phyloP scores from a whole-genome alignment of 2,797 vertebrate genomes.

The Dendrocincla tyrannina region DNA sequence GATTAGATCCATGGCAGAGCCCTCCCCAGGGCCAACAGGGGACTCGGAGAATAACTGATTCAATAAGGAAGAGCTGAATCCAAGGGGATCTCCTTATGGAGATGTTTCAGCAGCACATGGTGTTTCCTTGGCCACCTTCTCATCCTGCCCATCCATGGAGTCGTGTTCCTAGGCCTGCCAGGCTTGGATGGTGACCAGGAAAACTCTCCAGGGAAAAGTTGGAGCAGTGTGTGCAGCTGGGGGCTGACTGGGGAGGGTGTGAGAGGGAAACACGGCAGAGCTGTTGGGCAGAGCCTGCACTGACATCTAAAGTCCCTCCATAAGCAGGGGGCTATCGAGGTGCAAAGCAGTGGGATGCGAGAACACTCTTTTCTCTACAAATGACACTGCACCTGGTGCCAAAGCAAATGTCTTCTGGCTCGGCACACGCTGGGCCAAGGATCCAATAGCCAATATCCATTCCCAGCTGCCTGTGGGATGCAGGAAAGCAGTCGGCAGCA shows the following conservation, averaged over 20 bases:
- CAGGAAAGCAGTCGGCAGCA: neutral
- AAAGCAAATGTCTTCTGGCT: neutral
- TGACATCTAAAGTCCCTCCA: neutral
- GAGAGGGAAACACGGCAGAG: neutral
- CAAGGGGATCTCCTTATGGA: neutral
- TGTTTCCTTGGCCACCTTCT: neutral
- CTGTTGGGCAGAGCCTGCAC: neutral
- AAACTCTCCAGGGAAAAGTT: neutral
- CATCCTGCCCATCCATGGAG: neutral
- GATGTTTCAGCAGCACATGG: fast-evolving
- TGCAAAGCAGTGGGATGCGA: constrained; percentile 9
- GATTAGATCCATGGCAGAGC: neutral
- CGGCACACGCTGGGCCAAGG: neutral
- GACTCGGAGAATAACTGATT: neutral
- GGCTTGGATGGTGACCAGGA: neutral
- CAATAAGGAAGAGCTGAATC: neutral
- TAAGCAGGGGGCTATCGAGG: neutral
- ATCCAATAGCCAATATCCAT: neutral
- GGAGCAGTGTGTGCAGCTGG: neutral
- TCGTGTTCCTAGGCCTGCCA: neutral
- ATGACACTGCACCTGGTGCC: constrained; percentile 1
- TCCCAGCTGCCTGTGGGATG: neutral
- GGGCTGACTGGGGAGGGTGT: neutral
- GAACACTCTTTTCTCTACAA: neutral
- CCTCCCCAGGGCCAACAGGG: neutral